Base-by-base conservation (phyloP, 1,140 invertebrate genomes). In the Chymomyza costata region DNA sequence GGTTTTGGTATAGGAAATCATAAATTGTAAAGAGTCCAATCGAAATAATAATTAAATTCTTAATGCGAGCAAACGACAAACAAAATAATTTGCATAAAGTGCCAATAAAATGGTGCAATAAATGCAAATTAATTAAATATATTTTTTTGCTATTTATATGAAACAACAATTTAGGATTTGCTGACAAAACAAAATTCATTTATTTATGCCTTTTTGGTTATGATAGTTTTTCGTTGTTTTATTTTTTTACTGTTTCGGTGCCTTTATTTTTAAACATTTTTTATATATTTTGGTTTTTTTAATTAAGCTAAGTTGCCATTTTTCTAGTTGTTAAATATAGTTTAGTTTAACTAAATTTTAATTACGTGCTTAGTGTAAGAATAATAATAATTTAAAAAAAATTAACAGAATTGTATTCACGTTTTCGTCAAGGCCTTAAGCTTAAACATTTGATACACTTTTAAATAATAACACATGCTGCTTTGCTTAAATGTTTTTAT, bases 331-430 rank as follows among this genome's bases (percentile, higher is more conserved):
- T 35, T 31, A 52, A 60, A 37, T 54, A 78, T 51, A 60, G 17
- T 37, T 41, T 66, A 14, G 15, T 55, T 58, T 40, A 38, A 60
- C 71, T 78, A 78, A n/a, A 40, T 63, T 69, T 51, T 69, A 69
- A 54, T 69, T 78, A 65, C 64, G 71, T 76, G 71, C 71, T 76
- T 76, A 78, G 73, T 71, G 71, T 78, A 62, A 43, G 30, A 56
- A 59, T 53, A 59, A 58, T 8, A 25, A 69, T 62, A 30, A 10
- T 8, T 25, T 7, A 43, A 8, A 28, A 41, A 10, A n/a, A n/a
- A n/a, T n/a, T n/a, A n/a, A n/a, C n/a, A n/a, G n/a, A n/a, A n/a
- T 71, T 59, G 66, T 65, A 78, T 50, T 59, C 50, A 54, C 54
- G 70, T n/a, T 73, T 73, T 67, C 57, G 53, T 65, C 56, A 71